Conservation (phyloP, 2,888 invertebrate genomes). For the Xanthorhoe spadicearia region DNA sequence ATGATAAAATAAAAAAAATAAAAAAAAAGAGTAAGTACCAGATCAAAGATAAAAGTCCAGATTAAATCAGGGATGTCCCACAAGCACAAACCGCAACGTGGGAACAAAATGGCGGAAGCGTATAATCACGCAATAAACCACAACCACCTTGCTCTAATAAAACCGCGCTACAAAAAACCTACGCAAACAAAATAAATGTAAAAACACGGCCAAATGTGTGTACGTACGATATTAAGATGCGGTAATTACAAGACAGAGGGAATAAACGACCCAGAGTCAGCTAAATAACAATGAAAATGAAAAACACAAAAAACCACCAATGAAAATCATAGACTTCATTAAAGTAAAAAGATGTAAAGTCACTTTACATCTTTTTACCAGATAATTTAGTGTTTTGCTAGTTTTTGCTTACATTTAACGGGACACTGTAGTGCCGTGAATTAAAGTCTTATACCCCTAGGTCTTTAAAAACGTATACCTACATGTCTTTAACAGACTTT, state of each 20-base stretch:
- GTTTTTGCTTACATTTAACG: no score
- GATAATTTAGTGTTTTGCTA: no score
- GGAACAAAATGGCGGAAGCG: constrained; percentile 52
- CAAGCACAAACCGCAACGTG: constrained; percentile 25
- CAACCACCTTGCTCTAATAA: constrained; percentile 44
- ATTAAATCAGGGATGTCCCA: constrained; percentile 43
- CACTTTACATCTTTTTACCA: no score
- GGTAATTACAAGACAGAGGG: not conserved
- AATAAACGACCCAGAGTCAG: not conserved
- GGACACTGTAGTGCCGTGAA: no score
- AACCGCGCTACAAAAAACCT: constrained; percentile 16
- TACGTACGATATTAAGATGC: not conserved
- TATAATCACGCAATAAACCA: constrained; percentile 58
- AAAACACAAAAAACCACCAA: not conserved
- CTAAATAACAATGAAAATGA: no score
- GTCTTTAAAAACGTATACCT: no score
- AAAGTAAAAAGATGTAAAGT: no score
- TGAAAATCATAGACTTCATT: not conserved
- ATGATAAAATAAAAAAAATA: constrained; percentile 10
- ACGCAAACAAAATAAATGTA: constrained; percentile 19
- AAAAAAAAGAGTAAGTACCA: no score
- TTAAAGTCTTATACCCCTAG: no score
- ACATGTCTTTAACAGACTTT: no score
- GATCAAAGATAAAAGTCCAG: constrained; percentile 36
- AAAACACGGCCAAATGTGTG: not conserved